phyloP scores from a whole-genome alignment of 2,113 vertebrate species.

The Misgurnus mizolepis region DNA sequence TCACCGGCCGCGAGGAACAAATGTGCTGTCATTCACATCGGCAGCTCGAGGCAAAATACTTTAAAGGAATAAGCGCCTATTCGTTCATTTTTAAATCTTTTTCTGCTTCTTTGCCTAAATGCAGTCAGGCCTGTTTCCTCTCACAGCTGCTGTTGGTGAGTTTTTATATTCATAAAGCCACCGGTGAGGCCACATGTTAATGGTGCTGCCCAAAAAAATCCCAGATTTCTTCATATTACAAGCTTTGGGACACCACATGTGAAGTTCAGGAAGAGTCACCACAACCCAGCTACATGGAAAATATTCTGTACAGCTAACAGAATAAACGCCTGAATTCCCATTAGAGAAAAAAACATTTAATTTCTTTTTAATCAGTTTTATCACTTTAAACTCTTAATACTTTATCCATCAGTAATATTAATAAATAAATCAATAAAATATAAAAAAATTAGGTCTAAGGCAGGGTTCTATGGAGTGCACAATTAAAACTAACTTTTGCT shows the following conservation, averaged over 20 bases:
- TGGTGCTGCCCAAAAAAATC: neutral
- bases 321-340: no score
- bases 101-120: conserved; percentile 18
- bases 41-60: neutral
- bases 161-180: no score
- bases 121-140: neutral
- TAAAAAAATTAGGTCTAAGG: no score
- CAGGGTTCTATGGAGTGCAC: no score
- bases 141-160: neutral
- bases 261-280: neutral
- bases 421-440: no score
- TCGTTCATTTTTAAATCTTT: neutral
- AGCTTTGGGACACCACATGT: no score
- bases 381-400: no score
- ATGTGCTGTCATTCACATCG: neutral
- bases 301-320: neutral
- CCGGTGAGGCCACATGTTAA: neutral
- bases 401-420: no score
- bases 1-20: neutral
- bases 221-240: neutral
- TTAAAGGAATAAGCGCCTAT: neutral
- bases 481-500: no score
- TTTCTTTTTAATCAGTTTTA: no score
- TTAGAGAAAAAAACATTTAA: no score
- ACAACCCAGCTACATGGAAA: neutral